Percentiles rank a stretch among this genome's conserved stretches.
Conservation (phyloP, 2,888 invertebrate species). For the Drosophila helvetica region DNA sequence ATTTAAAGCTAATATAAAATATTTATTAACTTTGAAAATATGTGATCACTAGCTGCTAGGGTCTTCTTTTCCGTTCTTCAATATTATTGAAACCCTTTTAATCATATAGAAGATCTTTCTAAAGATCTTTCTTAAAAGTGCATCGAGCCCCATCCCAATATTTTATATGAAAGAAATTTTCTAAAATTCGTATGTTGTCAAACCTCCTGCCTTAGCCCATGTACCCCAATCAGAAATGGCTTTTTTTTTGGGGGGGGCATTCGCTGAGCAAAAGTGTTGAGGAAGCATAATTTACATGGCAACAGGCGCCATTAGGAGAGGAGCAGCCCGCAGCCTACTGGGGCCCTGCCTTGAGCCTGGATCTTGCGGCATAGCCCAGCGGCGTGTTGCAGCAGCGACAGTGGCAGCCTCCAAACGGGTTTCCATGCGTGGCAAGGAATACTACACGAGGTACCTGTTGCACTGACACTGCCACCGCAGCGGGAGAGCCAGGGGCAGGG, state of each 20-base stretch:
- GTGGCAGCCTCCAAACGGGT: constrained; percentile 22
- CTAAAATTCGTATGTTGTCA: not conserved
- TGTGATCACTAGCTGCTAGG: no score
- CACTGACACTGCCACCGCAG: not conserved
- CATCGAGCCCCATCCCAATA: no score
- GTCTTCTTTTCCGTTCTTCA: no score
- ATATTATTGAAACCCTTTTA: no score
- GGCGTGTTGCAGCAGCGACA: no score
- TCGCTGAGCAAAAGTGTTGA: constrained; percentile 61
- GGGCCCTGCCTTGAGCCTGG: constrained; percentile 18
- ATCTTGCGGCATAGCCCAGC: not conserved
- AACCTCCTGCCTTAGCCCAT: not conserved
- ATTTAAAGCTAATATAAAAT: no score
- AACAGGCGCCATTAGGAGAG: constrained; percentile 78
- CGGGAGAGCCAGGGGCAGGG: not conserved
- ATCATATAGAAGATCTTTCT: no score
- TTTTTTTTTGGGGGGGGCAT: not conserved
- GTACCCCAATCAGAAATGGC: not conserved
- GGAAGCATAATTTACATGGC: constrained; percentile 81
- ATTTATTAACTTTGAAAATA: no score
- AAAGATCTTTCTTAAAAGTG: no score
- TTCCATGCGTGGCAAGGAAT: constrained; percentile 25
- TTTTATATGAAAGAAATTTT: no score
- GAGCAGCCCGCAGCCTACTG: no score
- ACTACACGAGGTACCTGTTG: constrained; percentile 30